Evolutionary conservation across 2,888 invertebrate species (phyloP).

Genomic region (Punctoribates punctum): DNA sequence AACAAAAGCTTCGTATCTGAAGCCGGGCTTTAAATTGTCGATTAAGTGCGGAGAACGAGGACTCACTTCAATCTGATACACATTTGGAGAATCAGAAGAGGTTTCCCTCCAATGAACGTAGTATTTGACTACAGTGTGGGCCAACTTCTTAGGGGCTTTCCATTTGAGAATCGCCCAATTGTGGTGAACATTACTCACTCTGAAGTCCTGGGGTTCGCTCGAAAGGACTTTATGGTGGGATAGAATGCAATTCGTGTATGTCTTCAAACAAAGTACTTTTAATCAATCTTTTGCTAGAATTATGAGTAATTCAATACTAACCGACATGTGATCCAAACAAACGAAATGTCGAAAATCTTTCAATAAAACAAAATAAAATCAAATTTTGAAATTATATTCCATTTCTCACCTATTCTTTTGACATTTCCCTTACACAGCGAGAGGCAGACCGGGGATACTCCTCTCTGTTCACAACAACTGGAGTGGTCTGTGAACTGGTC

Average conservation of each 20-base stretch:
- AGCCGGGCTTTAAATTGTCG: conserved; percentile 68
- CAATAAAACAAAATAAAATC: neutral
- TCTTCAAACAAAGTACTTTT: conserved; percentile 49
- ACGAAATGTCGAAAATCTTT: conserved; percentile 73
- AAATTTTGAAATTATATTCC: neutral
- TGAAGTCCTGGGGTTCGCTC: conserved; percentile 65
- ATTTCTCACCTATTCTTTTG: conserved; percentile 59
- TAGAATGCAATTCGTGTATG: conserved; percentile 74
- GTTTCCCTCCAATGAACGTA: conserved; percentile 39
- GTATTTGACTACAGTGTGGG: conserved; percentile 36
- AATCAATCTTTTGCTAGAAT: neutral
- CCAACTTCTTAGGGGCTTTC: conserved; percentile 61
- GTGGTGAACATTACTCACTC: conserved; percentile 67
- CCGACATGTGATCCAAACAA: conserved; percentile 73
- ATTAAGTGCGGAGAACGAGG: conserved; percentile 66
- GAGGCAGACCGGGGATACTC: conserved; percentile 70
- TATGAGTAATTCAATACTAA: neutral
- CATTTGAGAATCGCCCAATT: conserved; percentile 75
- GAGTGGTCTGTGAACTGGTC: conserved; percentile 66
- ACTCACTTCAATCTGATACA: conserved; percentile 5
- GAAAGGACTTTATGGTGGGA: conserved; percentile 80
- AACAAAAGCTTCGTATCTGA: conserved; percentile 60
- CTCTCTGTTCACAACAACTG: conserved; percentile 70
- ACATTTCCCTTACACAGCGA: conserved; percentile 75
- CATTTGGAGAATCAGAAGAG: neutral